Evolutionary conservation across 2,888 invertebrate species (phyloP), one percentile per base, ranked within the genome.

Genomic region (Carcina quercana): DNA sequence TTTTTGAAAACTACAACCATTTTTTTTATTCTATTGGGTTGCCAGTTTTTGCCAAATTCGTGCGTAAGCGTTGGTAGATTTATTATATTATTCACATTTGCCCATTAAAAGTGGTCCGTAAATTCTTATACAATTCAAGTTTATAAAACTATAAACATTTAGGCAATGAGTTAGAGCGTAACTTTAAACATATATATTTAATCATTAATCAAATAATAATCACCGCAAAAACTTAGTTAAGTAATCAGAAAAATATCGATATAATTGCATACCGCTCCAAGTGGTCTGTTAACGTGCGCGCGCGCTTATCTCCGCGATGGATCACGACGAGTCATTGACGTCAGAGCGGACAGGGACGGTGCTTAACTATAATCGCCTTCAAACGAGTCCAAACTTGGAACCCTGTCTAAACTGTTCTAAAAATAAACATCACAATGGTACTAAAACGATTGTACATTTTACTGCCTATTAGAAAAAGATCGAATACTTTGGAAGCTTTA

Each of bases 301-400:
- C 37, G 27, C 38, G 39, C 37, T 39, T 41, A 41, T 38, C 17
- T 34, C 28, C 12, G 6, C 46, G 50, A 43, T 47, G 44, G 49
- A 50, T 55, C 53, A 47, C 44, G 42, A 38, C 38, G 37, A 45
- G 40, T 37, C 41, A 60, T 62, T 68, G 68, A 68, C 68, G 68
- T 68, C 67, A 68, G 25, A 30, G 28, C 15, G 33, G 31, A 46
- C 62, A 59, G 60, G 59, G 60, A 59, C 58, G 51, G 36, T 40
- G 44, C 41, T 38, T 41, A 39, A 35, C 32, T 32, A n/a, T n/a
- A 33, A 42, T 32, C 39, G 38, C 4, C 17, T 8, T 24, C 15
- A 25, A 20, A n/a, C n/a, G n/a, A n/a, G n/a, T n/a, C n/a, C n/a
- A n/a, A 35, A 35, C 2, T 32, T 21, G 25, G 15, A 24, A 33